Evolutionary conservation across 2,113 vertebrate species (phyloP).

Genomic region (Sminthopsis crassicaudata): DNA sequence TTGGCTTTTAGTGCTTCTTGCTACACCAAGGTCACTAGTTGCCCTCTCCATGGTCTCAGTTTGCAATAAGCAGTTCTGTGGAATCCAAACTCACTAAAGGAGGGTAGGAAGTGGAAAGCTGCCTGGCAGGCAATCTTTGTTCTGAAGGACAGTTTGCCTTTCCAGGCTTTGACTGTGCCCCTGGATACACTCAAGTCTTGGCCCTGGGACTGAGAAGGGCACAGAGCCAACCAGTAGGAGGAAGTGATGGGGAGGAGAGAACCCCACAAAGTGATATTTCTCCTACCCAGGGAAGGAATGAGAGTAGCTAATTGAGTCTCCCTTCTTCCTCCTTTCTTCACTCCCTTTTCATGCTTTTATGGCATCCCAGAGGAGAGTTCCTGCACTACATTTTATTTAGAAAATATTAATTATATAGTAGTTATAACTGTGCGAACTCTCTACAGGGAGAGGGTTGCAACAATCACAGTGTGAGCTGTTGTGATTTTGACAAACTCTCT

Average conservation of each 20-base stretch:
- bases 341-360: neutral
- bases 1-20: neutral
- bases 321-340: neutral
- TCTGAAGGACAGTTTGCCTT: neutral
- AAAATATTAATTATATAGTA: neutral
- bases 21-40: neutral
- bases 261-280: neutral
- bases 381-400: neutral
- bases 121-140: neutral
- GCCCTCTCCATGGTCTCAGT: neutral
- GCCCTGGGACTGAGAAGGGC: neutral
- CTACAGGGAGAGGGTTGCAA: neutral
- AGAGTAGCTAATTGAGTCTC: neutral
- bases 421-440: constrained; percentile 9
- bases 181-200: neutral
- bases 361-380: neutral
- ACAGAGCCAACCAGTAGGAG: neutral
- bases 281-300: neutral
- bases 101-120: too few relatives aligned
- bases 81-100: neutral
- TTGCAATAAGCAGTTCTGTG: constrained; percentile 9
- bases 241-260: neutral
- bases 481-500: constrained; percentile 34
- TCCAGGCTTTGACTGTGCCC: neutral
- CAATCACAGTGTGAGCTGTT: neutral